Percentiles rank a stretch among this genome's conserved stretches.
phyloP scores from a whole-genome alignment of 2,113 vertebrate species.

The Lepisosteus osseus region DNA sequence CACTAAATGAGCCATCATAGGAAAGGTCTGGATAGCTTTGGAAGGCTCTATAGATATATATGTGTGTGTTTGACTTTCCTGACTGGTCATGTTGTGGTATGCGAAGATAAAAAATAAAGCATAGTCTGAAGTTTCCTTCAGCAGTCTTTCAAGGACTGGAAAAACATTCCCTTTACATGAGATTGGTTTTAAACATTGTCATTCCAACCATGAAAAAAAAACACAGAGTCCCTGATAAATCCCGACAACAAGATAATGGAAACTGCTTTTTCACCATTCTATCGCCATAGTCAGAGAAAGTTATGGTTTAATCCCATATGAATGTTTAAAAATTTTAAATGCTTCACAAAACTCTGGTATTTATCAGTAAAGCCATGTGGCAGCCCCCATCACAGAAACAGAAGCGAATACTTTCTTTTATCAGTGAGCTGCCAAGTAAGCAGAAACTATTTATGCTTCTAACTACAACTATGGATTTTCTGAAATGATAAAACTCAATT shows the following conservation, averaged over 20 bases:
- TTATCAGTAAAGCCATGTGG: slow-evolving; percentile 3
- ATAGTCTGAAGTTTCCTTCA: not conserved
- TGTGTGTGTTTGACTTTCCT: no score
- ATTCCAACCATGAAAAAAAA: not conserved
- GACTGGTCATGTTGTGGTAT: no score
- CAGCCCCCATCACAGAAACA: not conserved
- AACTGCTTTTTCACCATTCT: not conserved
- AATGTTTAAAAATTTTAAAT: not conserved
- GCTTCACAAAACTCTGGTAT: not conserved
- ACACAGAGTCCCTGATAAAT: not conserved
- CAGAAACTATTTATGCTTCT: not conserved
- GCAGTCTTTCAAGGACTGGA: not conserved
- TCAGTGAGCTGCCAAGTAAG: not conserved
- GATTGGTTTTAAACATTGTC: not conserved
- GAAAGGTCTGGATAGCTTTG: no score
- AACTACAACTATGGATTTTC: not conserved
- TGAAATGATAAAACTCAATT: not conserved
- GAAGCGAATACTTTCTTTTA: not conserved
- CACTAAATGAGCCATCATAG: no score
- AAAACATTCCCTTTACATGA: not conserved
- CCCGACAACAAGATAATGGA: not conserved
- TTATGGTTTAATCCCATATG: not conserved
- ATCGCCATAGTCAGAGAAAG: not conserved
- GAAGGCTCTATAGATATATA: no score
- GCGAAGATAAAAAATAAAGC: not conserved